Conservation (phyloP, 2,113 vertebrate species). For the Sigmodon hispidus region DNA sequence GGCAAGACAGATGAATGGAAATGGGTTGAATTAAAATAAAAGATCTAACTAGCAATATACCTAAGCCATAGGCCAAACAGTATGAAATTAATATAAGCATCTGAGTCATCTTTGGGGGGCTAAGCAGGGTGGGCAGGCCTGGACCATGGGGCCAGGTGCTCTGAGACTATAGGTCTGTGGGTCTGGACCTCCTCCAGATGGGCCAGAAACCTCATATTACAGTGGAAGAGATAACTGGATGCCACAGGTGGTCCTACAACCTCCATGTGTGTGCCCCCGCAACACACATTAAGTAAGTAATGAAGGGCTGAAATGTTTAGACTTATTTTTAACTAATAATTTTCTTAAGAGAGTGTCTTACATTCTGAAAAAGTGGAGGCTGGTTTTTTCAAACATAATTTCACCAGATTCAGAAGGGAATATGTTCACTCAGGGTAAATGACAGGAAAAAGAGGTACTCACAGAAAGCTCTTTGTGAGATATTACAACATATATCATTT, state of each 20-base stretch:
- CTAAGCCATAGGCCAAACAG: no score
- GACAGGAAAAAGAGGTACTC: neutral
- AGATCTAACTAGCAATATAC: no score
- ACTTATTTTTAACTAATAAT: neutral
- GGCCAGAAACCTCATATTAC: no score
- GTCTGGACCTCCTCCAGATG: no score
- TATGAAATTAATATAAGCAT: no score
- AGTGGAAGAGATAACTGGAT: neutral
- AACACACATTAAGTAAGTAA: neutral
- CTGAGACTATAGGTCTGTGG: no score
- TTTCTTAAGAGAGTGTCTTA: neutral
- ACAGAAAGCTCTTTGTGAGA: neutral
- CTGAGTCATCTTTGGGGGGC: no score
- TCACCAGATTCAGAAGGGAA: neutral
- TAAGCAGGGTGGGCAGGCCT: no score
- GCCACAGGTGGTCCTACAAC: neutral
- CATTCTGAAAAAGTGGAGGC: neutral
- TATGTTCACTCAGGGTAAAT: neutral
- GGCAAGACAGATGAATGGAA: no score
- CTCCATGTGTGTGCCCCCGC: neutral
- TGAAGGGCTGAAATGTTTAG: neutral
- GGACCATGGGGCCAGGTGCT: no score
- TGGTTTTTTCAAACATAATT: neutral
- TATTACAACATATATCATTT: neutral
- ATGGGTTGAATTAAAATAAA: no score